Evolutionary conservation across 2,888 invertebrate species (phyloP).

Genomic region (Pyrrhia umbra): DNA sequence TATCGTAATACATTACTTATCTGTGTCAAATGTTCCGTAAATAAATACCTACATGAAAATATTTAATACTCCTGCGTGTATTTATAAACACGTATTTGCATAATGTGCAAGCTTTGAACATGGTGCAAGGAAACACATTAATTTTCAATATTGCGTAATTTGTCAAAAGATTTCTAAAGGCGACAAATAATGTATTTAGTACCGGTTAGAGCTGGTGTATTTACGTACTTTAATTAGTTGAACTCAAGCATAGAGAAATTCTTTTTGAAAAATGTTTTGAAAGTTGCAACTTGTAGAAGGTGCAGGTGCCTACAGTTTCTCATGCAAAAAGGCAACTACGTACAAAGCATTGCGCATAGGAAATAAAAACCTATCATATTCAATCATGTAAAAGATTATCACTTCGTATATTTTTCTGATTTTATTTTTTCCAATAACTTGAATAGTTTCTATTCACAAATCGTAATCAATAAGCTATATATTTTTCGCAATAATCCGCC

Average conservation of each 20-base stretch:
- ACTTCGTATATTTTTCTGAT: too few relatives aligned
- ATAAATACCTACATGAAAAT: constrained; percentile 17
- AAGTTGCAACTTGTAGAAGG: neutral
- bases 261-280: neutral
- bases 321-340: too few relatives aligned
- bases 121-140: constrained; percentile 12
- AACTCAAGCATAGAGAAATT: neutral
- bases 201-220: neutral
- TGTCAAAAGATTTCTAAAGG: constrained; percentile 5
- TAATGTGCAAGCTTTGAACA: constrained; percentile 23
- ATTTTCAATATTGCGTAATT: constrained; percentile 16
- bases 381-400: too few relatives aligned
- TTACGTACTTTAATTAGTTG: neutral
- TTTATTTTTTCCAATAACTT: too few relatives aligned
- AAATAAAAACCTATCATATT: too few relatives aligned
- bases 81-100: constrained; percentile 18
- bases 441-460: constrained; percentile 6
- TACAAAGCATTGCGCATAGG: too few relatives aligned
- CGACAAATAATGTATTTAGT: neutral
- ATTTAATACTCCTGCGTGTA: neutral
- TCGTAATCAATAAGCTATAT: constrained; percentile 1
- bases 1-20: constrained; percentile 28
- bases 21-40: constrained; percentile 24
- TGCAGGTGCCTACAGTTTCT: too few relatives aligned
- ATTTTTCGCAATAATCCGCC: constrained; percentile 15